These are phyloP conservation scores for Natrix natrix DNA, from an alignment of 2,797 vertebrate species.

Conservation along the genomic window DNA sequence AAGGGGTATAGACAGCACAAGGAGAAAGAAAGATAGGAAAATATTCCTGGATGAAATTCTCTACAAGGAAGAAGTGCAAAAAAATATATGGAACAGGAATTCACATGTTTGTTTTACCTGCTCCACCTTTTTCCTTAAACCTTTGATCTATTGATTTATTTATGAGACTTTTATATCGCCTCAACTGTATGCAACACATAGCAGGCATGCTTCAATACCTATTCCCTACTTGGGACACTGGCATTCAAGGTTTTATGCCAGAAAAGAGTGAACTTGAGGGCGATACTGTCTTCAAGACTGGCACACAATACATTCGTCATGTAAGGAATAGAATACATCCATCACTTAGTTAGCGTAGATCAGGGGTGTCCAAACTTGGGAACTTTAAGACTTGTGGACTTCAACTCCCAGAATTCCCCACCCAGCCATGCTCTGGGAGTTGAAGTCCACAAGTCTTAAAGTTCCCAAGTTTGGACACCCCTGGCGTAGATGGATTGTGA, in stretches of 20 bases:
- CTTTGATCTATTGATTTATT: not conserved
- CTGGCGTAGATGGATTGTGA: not conserved
- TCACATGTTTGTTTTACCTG: not conserved
- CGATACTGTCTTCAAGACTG: not conserved
- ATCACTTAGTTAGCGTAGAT: not conserved
- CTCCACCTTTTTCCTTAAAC: not conserved
- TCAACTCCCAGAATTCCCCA: too few relatives aligned
- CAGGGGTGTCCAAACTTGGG: too few relatives aligned
- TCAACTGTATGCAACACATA: not conserved
- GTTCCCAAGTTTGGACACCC: too few relatives aligned
- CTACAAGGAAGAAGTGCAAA: not conserved
- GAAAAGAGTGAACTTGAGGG: not conserved
- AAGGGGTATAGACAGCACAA: too few relatives aligned
- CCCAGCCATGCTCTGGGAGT: too few relatives aligned
- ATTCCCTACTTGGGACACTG: not conserved
- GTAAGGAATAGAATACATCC: not conserved
- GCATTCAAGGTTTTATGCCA: not conserved
- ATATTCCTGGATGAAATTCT: not conserved
- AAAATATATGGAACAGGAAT: not conserved
- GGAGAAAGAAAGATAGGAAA: not conserved
- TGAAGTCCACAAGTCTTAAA: too few relatives aligned
- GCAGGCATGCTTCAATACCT: not conserved
- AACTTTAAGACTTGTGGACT: too few relatives aligned
- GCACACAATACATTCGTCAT: not conserved
- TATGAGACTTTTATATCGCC: not conserved